A percentile compares a stretch with the other conserved stretches of the same genome.
Evolutionary conservation across 1,140 invertebrate species (phyloP).

Genomic region (Aphelenchoides avenae): DNA sequence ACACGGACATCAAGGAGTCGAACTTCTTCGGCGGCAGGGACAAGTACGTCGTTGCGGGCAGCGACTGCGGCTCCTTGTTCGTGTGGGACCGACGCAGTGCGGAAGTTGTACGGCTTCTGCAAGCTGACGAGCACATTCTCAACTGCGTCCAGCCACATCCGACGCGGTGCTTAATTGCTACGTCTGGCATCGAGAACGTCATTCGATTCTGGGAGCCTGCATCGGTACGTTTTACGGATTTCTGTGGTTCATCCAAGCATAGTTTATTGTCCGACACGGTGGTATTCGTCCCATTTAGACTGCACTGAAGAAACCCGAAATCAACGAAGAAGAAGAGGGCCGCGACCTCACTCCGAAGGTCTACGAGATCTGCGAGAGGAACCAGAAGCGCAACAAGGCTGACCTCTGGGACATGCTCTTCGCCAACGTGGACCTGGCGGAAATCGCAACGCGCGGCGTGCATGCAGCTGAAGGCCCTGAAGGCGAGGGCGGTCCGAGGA

Average conservation of each 20-base stretch:
- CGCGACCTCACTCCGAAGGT: constrained; percentile 8
- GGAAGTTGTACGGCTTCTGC: constrained; percentile 15
- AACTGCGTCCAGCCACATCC: constrained; percentile 33
- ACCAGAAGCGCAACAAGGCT: too few relatives aligned
- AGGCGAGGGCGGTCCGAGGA: too few relatives aligned
- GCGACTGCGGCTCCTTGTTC: constrained; percentile 33
- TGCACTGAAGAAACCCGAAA: constrained; percentile 6
- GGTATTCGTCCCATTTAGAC: too few relatives aligned
- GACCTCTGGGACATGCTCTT: too few relatives aligned
- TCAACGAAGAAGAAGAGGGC: constrained; percentile 19
- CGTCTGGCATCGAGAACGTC: constrained; percentile 29
- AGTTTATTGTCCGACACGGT: not conserved
- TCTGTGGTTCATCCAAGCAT: not conserved
- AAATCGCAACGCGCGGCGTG: too few relatives aligned
- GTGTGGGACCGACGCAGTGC: constrained; percentile 25
- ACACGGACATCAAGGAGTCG: constrained; percentile 30
- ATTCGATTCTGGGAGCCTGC: constrained; percentile 29
- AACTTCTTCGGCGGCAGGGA: constrained; percentile 29
- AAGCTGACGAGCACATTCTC: constrained; percentile 31
- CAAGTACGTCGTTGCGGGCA: constrained; percentile 32
- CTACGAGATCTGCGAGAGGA: constrained; percentile 19
- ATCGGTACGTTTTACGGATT: constrained; percentile 4
- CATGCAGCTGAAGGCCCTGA: too few relatives aligned
- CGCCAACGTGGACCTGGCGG: too few relatives aligned
- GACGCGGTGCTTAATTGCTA: constrained; percentile 17